These are phyloP conservation scores for Chymomyza amoena DNA, from an alignment of 2,888 invertebrate genomes.

Conservation along the genomic window DNA sequence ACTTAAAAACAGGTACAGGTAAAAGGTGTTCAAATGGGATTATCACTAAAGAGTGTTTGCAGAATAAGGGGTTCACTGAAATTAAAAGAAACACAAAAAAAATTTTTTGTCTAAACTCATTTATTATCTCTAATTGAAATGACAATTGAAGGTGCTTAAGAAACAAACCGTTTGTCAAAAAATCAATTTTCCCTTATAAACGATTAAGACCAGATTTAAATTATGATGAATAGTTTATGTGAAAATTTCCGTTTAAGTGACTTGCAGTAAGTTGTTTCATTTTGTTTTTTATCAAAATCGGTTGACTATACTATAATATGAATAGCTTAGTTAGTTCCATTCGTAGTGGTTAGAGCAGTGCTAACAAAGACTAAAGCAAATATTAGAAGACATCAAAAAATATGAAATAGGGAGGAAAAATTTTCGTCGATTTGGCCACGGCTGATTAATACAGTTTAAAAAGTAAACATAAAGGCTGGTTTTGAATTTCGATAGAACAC, in stretches of 20 bases:
- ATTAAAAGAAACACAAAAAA: not conserved
- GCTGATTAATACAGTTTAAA: too few relatives aligned
- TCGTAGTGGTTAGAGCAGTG: too few relatives aligned
- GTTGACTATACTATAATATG: too few relatives aligned
- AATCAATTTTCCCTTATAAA: not conserved
- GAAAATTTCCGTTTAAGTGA: not conserved
- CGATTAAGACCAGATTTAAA: not conserved
- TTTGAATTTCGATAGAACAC: too few relatives aligned
- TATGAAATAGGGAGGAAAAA: too few relatives aligned
- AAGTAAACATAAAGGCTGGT: too few relatives aligned
- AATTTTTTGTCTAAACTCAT: not conserved
- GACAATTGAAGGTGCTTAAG: not conserved
- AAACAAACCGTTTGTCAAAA: not conserved
- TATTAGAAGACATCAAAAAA: too few relatives aligned
- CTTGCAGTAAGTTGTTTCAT: too few relatives aligned
- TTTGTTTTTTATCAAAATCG: not conserved
- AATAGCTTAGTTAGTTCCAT: too few relatives aligned
- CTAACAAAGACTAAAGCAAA: too few relatives aligned
- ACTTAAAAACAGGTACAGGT: not conserved
- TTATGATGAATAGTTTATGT: not conserved
- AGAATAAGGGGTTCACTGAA: not conserved
- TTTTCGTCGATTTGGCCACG: too few relatives aligned
- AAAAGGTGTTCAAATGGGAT: slow-evolving; percentile 28
- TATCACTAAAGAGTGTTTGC: not conserved
- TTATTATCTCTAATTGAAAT: not conserved